Percentiles rank a stretch among this genome's conserved stretches.
Evolutionary conservation across 1,140 invertebrate genomes (phyloP).

Genomic region (Meloidogyne floridensis): DNA sequence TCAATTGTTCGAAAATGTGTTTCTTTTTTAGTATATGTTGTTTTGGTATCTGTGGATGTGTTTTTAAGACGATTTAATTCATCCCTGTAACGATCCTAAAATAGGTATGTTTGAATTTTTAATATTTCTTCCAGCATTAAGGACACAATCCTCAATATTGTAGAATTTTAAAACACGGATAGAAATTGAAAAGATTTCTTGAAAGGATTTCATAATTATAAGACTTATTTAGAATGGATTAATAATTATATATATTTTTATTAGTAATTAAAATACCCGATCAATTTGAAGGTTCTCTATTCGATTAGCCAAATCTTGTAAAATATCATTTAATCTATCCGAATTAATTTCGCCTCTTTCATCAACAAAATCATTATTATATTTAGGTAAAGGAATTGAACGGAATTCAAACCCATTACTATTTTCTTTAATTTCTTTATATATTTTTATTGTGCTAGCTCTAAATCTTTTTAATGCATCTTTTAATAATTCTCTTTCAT

Average conservation of each 20-base stretch:
- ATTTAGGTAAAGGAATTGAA: neutral
- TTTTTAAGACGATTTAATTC: conserved; percentile 63
- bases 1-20: conserved; percentile 62
- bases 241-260: too few relatives aligned
- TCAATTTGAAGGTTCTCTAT: conserved; percentile 62
- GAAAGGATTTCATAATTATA: too few relatives aligned
- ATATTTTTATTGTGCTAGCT: conserved; percentile 13
- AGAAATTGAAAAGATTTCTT: too few relatives aligned
- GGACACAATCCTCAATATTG: too few relatives aligned
- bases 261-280: conserved; percentile 37
- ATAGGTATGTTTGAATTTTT: too few relatives aligned
- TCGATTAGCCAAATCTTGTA: conserved; percentile 52
- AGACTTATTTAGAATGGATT: too few relatives aligned
- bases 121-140: conserved; percentile 9
- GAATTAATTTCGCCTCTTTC: conserved; percentile 41
- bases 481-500: conserved; percentile 55
- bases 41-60: conserved; percentile 60
- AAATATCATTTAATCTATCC: conserved; percentile 51
- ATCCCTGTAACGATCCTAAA: conserved; percentile 62
- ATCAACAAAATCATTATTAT: neutral
- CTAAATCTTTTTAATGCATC: conserved; percentile 62
- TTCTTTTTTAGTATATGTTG: conserved; percentile 61
- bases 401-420: neutral
- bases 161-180: too few relatives aligned
- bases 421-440: neutral